phyloP scores from a whole-genome alignment of 2,888 invertebrate species.

The Ormyrus thymus region DNA sequence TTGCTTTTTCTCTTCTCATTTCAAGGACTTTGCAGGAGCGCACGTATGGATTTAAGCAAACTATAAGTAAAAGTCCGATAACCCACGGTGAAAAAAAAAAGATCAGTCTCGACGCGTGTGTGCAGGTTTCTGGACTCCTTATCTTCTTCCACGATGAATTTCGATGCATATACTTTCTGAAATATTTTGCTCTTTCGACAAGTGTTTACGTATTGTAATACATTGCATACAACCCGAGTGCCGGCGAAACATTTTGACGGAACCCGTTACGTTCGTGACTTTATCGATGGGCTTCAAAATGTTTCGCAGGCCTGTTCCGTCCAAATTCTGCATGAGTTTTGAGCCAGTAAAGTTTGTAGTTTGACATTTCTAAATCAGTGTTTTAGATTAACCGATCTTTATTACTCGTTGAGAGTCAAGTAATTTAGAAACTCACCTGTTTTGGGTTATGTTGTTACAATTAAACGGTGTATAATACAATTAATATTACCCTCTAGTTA shows the following conservation, averaged over 20 bases:
- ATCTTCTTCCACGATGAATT: constrained; percentile 26
- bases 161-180: constrained; percentile 20
- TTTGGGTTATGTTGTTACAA: constrained; percentile 33
- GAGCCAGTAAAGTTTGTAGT: constrained; percentile 38
- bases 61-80: background rate
- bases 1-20: constrained; percentile 18
- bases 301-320: constrained; percentile 5
- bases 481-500: constrained; percentile 26
- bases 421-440: constrained; percentile 7
- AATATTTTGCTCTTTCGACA: constrained; percentile 17
- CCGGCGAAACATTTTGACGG: constrained; percentile 20
- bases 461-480: constrained; percentile 15
- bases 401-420: background rate
- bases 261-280: background rate
- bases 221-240: background rate
- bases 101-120: constrained; percentile 59
- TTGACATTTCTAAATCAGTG: constrained; percentile 36
- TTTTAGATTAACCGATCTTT: constrained; percentile 43
- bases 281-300: constrained; percentile 14
- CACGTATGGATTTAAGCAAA: background rate
- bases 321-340: constrained; percentile 48
- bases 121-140: constrained; percentile 57
- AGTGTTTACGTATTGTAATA: constrained; percentile 21
- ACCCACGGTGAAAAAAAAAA: constrained; percentile 4
- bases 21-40: constrained; percentile 30